Percentiles rank a stretch among this genome's conserved stretches.
Conservation (phyloP, 2,113 vertebrate species). For the Megaceryle torquata region DNA sequence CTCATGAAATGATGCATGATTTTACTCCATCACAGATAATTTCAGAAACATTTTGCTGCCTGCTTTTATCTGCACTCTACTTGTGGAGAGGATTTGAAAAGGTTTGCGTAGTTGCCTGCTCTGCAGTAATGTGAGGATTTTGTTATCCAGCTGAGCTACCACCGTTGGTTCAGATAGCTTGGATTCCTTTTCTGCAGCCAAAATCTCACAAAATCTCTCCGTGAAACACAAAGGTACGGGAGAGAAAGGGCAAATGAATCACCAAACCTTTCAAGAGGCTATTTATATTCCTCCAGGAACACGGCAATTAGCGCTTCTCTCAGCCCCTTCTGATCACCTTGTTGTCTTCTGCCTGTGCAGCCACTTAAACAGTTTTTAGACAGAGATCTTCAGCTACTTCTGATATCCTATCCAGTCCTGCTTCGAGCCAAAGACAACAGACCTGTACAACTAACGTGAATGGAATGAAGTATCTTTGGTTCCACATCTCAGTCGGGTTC, state of each 20-base stretch:
- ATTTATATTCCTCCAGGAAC: slow-evolving; percentile 28
- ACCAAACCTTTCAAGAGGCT: slow-evolving; percentile 10
- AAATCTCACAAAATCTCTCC: slow-evolving; percentile 28
- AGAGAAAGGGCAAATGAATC: slow-evolving; percentile 58
- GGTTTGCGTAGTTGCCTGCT: slow-evolving; percentile 59
- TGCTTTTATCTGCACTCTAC: slow-evolving; percentile 63
- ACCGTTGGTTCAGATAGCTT: slow-evolving; percentile 13
- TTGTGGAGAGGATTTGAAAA: slow-evolving; percentile 65
- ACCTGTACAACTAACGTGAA: too few relatives aligned
- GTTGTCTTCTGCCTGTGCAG: slow-evolving; percentile 16
- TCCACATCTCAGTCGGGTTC: neutral
- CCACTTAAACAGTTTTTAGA: slow-evolving; percentile 22
- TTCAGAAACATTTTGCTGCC: slow-evolving; percentile 67
- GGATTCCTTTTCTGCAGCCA: slow-evolving; percentile 47
- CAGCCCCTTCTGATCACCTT: slow-evolving; percentile 36
- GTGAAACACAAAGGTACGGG: neutral
- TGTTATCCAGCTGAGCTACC: slow-evolving; percentile 57
- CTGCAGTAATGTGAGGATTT: slow-evolving; percentile 51
- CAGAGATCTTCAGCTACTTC: neutral
- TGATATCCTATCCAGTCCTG: neutral
- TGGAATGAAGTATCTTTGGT: too few relatives aligned
- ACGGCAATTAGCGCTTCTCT: slow-evolving; percentile 8
- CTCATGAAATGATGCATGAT: slow-evolving; percentile 62
- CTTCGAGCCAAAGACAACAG: neutral
- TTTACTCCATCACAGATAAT: slow-evolving; percentile 68